A percentile compares a stretch with the other conserved stretches of the same genome.
These are phyloP conservation scores for Ploceus nigricollis DNA, from an alignment of 2,113 vertebrate genomes.

Conservation along the genomic window DNA sequence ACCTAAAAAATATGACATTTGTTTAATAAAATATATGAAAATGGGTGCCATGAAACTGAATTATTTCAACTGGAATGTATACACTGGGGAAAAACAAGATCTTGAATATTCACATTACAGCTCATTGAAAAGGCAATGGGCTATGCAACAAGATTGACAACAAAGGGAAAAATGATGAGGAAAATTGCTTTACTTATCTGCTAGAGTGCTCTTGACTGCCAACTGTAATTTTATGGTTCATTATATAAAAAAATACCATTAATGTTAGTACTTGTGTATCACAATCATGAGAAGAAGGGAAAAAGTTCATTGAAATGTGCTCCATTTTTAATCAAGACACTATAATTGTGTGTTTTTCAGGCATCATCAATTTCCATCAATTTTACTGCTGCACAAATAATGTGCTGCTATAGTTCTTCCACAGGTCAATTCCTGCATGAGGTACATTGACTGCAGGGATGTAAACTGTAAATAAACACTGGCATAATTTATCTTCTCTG, in stretches of 20 bases:
- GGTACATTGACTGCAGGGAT: neutral
- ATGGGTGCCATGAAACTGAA: slow-evolving; percentile 29
- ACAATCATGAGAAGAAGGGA: slow-evolving; percentile 47
- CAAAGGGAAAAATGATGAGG: slow-evolving; percentile 72
- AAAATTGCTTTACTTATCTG: slow-evolving; percentile 76
- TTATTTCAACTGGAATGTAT: slow-evolving; percentile 52
- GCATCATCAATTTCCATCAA: slow-evolving; percentile 65
- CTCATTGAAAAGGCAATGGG: slow-evolving; percentile 72
- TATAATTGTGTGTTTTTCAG: slow-evolving; percentile 68
- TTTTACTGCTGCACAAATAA: slow-evolving; percentile 57
- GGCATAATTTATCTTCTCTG: slow-evolving; percentile 31
- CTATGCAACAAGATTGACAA: slow-evolving; percentile 72
- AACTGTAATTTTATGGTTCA: slow-evolving; percentile 73
- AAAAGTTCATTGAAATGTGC: slow-evolving; percentile 47
- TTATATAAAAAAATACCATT: slow-evolving; percentile 69
- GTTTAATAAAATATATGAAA: slow-evolving; percentile 42
- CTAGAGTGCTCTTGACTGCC: slow-evolving; percentile 70
- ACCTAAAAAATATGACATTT: neutral
- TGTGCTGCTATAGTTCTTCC: slow-evolving; percentile 31
- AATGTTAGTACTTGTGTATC: slow-evolving; percentile 63
- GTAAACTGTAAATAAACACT: slow-evolving; percentile 52
- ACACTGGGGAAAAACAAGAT: slow-evolving; percentile 23
- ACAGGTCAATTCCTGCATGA: slow-evolving; percentile 59
- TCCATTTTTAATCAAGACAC: slow-evolving; percentile 69
- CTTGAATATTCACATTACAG: slow-evolving; percentile 66